Base-by-base conservation (phyloP, 2,113 vertebrate genomes). In the Epinephelus lanceolatus region DNA sequence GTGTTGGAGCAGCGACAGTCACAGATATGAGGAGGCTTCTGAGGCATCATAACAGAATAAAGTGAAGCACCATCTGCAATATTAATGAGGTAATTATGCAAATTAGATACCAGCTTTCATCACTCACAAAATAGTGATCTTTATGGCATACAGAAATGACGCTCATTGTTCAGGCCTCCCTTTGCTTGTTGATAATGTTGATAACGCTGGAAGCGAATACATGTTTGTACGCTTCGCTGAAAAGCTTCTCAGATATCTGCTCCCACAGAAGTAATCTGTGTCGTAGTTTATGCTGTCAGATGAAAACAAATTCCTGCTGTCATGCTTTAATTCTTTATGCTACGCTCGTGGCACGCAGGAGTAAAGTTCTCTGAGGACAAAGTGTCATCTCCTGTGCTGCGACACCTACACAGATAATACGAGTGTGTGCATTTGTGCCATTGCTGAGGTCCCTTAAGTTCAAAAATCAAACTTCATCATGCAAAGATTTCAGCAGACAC, bases 31-130 rank as follows among this genome's bases (percentile, higher is more conserved):
- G 57, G 57, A 72, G 71, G 69, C 70, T 67, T 77, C 66, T 53
- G 60, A 78, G 17, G 61, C 76, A 61, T 69, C 68, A 70, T 7
- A 79, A 77, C 40, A 69, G 14, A 75, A 69, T 79, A 76, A 89
- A 86, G 69, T 27, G 9, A 88, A 86, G 75, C 57, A 51, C 40
- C 53, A 76, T 65, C 66, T 81, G 59, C 37, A 65, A 15, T 79
- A 91, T 89, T 87, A 88, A 88, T 71, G 30, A 52, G 21, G 65
- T 11, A 71, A 86, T 89, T 71, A 79, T 88, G 81, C 37, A 90
- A 89, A 90, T 90, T 13, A 59, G 9, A 70, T 5, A 49, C 11
- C 66, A 71, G 70, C 71, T 80, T 86, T 83, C 76, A 82, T 80
- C 81, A 17, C 18, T 78, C 62, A 83, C 59, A 30, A 68, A 81